A percentile compares a stretch with the other conserved stretches of the same genome.
These are phyloP conservation scores for Macaca mulatta DNA, from an alignment of 2,113 vertebrate genomes.

Conservation along the genomic window DNA sequence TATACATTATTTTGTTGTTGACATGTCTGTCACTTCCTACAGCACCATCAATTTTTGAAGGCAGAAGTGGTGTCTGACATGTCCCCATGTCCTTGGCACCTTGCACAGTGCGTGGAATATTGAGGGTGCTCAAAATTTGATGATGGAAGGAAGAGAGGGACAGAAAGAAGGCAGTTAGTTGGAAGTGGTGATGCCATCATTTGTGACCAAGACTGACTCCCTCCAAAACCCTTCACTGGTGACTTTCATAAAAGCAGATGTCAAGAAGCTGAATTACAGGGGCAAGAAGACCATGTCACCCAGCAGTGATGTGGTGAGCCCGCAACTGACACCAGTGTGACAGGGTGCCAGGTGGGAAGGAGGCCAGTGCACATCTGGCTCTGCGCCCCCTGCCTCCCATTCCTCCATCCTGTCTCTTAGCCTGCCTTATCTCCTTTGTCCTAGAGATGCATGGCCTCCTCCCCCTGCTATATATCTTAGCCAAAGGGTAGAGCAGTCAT, in stretches of 20 bases:
- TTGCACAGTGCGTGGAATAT: not conserved
- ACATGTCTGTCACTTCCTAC: not conserved
- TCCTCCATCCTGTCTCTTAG: not conserved
- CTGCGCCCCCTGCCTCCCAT: accelerated
- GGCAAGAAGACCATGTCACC: not conserved
- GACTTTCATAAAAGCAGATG: not conserved
- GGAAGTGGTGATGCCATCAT: not conserved
- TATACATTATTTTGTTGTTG: not conserved
- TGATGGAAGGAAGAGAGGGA: not conserved
- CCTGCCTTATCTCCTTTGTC: not conserved
- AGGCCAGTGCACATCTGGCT: not conserved
- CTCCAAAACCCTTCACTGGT: not conserved
- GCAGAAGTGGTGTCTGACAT: not conserved
- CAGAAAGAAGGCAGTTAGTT: not conserved
- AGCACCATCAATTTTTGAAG: not conserved
- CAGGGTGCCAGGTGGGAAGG: not conserved
- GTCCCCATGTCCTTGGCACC: not conserved
- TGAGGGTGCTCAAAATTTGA: not conserved
- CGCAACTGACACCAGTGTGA: not conserved
- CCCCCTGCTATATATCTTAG: not conserved
- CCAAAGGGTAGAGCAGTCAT: not conserved
- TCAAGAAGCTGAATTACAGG: not conserved
- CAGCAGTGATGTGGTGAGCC: not conserved
- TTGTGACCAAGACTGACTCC: not conserved
- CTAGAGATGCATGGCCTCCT: not conserved